Base-by-base conservation (phyloP, 2,797 vertebrate species). In the Hirundo rustica region DNA sequence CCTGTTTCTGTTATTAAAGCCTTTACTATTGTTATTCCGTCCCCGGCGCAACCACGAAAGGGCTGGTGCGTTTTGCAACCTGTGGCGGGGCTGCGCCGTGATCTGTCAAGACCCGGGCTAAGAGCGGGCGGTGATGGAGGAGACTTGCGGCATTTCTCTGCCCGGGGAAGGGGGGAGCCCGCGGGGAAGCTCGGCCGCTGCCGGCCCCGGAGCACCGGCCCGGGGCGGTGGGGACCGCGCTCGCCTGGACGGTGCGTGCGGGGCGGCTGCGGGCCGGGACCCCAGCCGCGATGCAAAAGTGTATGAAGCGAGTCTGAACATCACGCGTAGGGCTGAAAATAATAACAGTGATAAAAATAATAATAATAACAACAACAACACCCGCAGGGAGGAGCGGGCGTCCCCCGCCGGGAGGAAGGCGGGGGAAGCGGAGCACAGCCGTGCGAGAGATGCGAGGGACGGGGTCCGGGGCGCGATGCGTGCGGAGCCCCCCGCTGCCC, bases 61-160 rank as follows among this genome's bases (percentile, higher is more conserved):
- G 95, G 87, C 73, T 86, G 86, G 90, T 64, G 96, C 93, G 88
- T 85, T 96, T 95, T 96, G 97, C 97, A 97, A 97, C 97, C 97
- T 97, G 97, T 97, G 95, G 97, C 96, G 92, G 97, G 93, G 93
- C 88, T 94, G 95, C 77, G 53, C 72, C 70, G 95, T 7, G 88
- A 70, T 86, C 85, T 94, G 88, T 94, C 88, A 89, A 79, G 72
- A 76, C 72, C 88, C 85, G 95, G 96, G 96, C 94, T 74, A 79
- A 54, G 89, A 87, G 85, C 61, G 84, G 88, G 90, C 77, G 80
- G 92, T 78, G 91, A 97, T 87, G 92, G 91, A 95, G 93, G 62
- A 47, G 86, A 88, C 79, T 84, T 76, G 92, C 89, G 71, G 92
- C 95, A 75, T 93, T 91, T 81, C 85, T 40, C 66, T 44, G 85